Evolutionary conservation across 2,888 invertebrate genomes (phyloP), one percentile per base, ranked within the genome.

Genomic region (Linyphia triangularis): DNA sequence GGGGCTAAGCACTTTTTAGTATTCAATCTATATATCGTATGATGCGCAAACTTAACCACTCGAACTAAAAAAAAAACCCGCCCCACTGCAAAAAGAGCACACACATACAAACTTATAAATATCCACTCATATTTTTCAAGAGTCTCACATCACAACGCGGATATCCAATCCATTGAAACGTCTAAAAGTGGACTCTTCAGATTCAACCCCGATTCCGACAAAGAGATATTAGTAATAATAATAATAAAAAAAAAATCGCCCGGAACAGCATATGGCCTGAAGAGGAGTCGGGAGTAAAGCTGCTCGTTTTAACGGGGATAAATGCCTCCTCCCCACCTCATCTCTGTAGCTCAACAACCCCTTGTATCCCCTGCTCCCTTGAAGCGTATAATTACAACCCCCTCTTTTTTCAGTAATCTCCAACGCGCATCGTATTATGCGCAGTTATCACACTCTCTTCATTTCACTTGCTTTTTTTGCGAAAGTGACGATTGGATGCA

Each of bases 231-330:
- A n/a, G n/a, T n/a, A n/a, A n/a, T n/a, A n/a, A n/a, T n/a, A n/a
- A n/a, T n/a, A n/a, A n/a, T n/a, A n/a, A 16, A 43, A 10, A 63
- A 75, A 75, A 75, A 75, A 30, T 16, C 22, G n/a, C 16, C 30
- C 19, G 43, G 22, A 51, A 6, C 26, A 30, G 83, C 83, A 83
- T 83, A 83, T 83, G 83, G 83, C 40, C 19, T 16, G 37, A 65
- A 16, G 19, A 28, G 65, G 28, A 19, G 43, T 3, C 1, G 51
- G 24, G 10, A 28, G 37, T 6, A 78, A 24, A 63, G 61, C 82
- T 70, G 82, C 82, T 82, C 82, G 82, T 61, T 82, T 82, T 72
- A 73, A 83, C 73, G 83, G 65, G 63, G 63, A 30, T 73, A 33
- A 51, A 51, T 19, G 51, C 22, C 61, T 22, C 30, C 43, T 51